A percentile compares a stretch with the other conserved stretches of the same genome.
phyloP scores from a whole-genome alignment of 2,113 vertebrate genomes.

The Taurulus bubalis region DNA sequence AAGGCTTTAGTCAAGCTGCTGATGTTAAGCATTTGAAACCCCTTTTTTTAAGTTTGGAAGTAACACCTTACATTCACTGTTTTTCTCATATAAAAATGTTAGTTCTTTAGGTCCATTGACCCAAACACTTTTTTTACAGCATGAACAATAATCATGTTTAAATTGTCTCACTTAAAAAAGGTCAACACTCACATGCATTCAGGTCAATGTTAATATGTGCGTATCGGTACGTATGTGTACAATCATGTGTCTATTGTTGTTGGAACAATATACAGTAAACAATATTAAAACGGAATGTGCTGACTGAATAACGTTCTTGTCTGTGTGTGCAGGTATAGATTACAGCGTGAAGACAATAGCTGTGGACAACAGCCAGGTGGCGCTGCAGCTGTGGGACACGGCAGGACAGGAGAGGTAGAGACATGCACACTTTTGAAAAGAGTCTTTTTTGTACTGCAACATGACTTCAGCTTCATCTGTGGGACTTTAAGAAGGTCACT shows the following conservation, averaged over 20 bases:
- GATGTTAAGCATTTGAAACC: background rate
- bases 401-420: conserved; percentile 92
- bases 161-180: background rate
- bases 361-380: conserved; percentile 88
- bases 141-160: background rate
- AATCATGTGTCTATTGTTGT: background rate
- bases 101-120: background rate
- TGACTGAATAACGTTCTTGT: background rate
- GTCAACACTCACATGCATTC: background rate
- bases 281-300: background rate
- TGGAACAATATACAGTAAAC: background rate
- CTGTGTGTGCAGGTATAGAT: conserved; percentile 86
- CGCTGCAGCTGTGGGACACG: conserved; percentile 94
- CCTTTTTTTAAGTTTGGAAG: background rate
- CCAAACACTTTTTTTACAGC: background rate
- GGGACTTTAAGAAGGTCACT: background rate
- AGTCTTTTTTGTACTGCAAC: background rate
- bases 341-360: conserved; percentile 91
- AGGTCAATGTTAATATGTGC: background rate
- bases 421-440: background rate
- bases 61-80: background rate
- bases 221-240: background rate
- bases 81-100: background rate
- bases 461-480: background rate
- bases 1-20: background rate